A percentile compares a stretch with the other conserved stretches of the same genome.
Conservation (phyloP, 1,140 invertebrate species). For the Sarcophaga peregrina region DNA sequence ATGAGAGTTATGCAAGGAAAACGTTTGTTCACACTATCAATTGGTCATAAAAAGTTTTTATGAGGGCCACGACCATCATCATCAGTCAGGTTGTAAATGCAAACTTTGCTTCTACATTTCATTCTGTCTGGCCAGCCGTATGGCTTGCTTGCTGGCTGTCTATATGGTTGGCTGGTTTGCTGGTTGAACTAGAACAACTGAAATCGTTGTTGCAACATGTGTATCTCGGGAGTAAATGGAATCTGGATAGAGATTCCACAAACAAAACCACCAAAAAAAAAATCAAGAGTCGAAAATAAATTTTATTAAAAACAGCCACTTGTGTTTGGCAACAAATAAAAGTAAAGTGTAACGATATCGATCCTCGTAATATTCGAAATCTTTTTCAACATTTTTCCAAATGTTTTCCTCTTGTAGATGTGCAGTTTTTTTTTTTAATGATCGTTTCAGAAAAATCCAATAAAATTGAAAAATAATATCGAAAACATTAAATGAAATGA, state of each 20-base stretch:
- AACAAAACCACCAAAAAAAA: no score
- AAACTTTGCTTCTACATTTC: constrained; percentile 42
- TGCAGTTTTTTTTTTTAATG: neutral
- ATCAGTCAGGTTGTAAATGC: constrained; percentile 41
- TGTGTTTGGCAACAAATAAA: neutral
- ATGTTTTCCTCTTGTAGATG: neutral
- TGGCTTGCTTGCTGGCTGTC: no score
- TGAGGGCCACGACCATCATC: constrained; percentile 48
- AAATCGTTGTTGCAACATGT: no score
- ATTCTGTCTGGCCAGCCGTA: neutral
- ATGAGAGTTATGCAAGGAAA: constrained; percentile 44
- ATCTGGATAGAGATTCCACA: no score
- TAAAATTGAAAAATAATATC: neutral
- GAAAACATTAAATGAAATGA: constrained; percentile 5
- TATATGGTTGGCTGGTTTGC: no score
- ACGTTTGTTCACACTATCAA: constrained; percentile 61
- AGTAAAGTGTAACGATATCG: neutral
- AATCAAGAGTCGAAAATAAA: no score
- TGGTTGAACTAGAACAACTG: no score
- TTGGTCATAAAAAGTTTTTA: constrained; percentile 62
- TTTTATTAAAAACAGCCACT: no score
- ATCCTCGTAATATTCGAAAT: neutral
- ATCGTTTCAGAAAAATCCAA: neutral
- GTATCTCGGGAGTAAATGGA: no score
- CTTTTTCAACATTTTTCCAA: neutral